Evolutionary conservation across 1,140 invertebrate genomes (phyloP).

Genomic region (Cecropterus lyciades): DNA sequence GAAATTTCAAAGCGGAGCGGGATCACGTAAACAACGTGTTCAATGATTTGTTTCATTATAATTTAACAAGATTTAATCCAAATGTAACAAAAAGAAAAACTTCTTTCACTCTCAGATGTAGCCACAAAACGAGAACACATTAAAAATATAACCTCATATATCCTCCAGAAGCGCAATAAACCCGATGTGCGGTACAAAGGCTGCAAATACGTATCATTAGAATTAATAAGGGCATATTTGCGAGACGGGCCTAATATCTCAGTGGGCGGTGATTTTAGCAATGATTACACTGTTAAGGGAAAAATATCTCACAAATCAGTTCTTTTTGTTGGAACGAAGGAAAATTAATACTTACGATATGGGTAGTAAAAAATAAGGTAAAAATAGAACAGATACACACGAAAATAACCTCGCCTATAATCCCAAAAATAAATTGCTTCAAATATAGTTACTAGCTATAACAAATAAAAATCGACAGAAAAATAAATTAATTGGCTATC

Average conservation of each 20-base stretch:
- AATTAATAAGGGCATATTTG: constrained; percentile 28
- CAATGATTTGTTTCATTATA: too few relatives aligned
- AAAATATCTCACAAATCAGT: constrained; percentile 4
- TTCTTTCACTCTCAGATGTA: not conserved
- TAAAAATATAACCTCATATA: constrained; percentile 29
- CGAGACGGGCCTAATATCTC: constrained; percentile 22
- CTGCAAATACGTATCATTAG: constrained; percentile 19
- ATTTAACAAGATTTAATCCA: not conserved
- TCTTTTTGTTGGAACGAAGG: not conserved
- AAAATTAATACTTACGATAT: not conserved
- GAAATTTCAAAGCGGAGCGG: too few relatives aligned
- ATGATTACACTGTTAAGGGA: constrained; percentile 7
- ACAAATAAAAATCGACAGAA: too few relatives aligned
- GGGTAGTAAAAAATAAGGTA: not conserved
- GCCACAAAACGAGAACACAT: constrained; percentile 18
- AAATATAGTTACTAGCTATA: too few relatives aligned
- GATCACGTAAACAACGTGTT: too few relatives aligned
- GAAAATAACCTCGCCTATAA: too few relatives aligned
- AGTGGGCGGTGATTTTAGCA: constrained; percentile 11
- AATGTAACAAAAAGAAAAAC: not conserved
- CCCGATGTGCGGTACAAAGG: constrained; percentile 9
- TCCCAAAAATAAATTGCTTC: too few relatives aligned
- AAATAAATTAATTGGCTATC: too few relatives aligned
- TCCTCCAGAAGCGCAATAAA: constrained; percentile 20
- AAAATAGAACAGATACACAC: not conserved